These are phyloP conservation scores for Agraylea sexmaculata DNA, from an alignment of 1,140 invertebrate genomes.

Conservation along the genomic window DNA sequence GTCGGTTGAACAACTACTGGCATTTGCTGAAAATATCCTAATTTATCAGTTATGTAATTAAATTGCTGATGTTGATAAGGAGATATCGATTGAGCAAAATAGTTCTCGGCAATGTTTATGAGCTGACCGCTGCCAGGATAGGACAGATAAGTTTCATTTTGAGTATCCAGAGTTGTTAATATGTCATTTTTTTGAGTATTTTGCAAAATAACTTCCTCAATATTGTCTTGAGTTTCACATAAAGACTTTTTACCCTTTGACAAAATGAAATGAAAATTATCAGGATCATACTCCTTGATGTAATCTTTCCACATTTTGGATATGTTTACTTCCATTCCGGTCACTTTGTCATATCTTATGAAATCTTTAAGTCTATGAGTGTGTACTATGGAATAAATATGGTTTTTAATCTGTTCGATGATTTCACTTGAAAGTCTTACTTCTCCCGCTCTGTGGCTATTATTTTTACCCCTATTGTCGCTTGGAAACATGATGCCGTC, in stretches of 20 bases:
- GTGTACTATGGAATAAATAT: slow-evolving; percentile 42
- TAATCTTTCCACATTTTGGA: slow-evolving; percentile 47
- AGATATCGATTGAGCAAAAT: slow-evolving; percentile 25
- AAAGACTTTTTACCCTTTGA: slow-evolving; percentile 16
- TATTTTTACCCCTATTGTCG: slow-evolving; percentile 41
- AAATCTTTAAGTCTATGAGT: slow-evolving; percentile 40
- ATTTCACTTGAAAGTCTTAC: slow-evolving; percentile 37
- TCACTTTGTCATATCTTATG: slow-evolving; percentile 39
- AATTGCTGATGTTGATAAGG: slow-evolving; percentile 12
- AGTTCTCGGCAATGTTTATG: slow-evolving; percentile 39
- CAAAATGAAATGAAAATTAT: slow-evolving; percentile 15
- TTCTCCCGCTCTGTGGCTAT: slow-evolving; percentile 38
- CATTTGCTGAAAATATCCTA: slow-evolving; percentile 16
- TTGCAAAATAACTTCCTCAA: too few relatives aligned
- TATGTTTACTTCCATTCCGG: slow-evolving; percentile 44
- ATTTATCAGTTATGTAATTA: slow-evolving; percentile 17
- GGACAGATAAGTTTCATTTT: slow-evolving; percentile 21
- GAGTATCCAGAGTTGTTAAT: too few relatives aligned
- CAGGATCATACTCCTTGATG: slow-evolving; percentile 41
- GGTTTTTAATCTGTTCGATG: slow-evolving; percentile 44
- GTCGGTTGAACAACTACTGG: slow-evolving; percentile 16
- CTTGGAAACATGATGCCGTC: slow-evolving; percentile 45
- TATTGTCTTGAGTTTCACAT: too few relatives aligned
- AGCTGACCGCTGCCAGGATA: slow-evolving; percentile 37
- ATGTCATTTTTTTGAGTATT: too few relatives aligned